Base-by-base conservation (phyloP, 2,888 invertebrate genomes). In the Clivina fossor region DNA sequence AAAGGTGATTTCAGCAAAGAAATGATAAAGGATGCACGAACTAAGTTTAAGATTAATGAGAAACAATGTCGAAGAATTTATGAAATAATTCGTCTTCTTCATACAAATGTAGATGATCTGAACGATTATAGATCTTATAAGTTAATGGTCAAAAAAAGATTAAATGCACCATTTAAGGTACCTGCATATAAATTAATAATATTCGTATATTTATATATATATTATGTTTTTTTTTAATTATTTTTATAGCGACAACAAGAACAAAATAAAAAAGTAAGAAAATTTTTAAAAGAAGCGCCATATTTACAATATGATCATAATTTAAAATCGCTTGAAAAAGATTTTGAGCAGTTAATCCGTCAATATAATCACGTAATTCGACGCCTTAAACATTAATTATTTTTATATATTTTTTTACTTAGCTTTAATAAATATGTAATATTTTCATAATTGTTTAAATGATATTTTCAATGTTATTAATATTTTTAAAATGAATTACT, bases 1-100 rank as follows among this genome's bases (percentile, higher is more conserved):
- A 67, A 72, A n/a, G 76, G 83, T 63, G 93, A 93, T 0, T 95
- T 87, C 69, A 79, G 78, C 38, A 77, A 82, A 56, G 83, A 84
- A 49, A 93, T 95, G 92, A 79, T 80, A 0, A 75, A 76, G 1
- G 89, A 91, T 68, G 91, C 93, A 0, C 80, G 83, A 55, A 78
- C 78, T 20, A 83, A 83, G 62, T 82, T 83, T 47, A 88, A 88
- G 51, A 55, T 81, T 40, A 87, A 82, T 69, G 78, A 79, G 68
- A 85, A 86, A 71, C 90, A 90, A 70, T 78, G 83, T 47, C 81
- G 93, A 3, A 83, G 93, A 58, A 80, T 95, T 1, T 95, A 94
- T 69, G 95, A 96, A 74, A 90, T 97, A 58, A 75, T 95, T 26
- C 80, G 92, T 48, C 75, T 93, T 20, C 82, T 81, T 59, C 74